Evolutionary conservation across 2,797 vertebrate genomes (phyloP), one percentile per base, ranked within the genome.

Genomic region (Melanogrammus aeglefinus): DNA sequence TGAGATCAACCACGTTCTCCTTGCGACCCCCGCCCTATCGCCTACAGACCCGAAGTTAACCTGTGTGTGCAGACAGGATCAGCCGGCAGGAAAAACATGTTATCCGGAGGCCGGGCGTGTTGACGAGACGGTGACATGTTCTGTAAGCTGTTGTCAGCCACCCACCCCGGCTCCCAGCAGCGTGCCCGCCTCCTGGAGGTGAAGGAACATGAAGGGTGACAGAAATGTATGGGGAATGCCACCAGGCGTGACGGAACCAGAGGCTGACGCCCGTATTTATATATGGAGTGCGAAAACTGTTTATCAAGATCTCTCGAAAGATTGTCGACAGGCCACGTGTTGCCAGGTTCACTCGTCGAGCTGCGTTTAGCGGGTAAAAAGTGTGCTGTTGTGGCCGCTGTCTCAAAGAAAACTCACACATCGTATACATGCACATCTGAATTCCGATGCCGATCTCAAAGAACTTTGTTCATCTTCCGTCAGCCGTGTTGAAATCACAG

Each of bases 81-180:
- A 24, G 73, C 14, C 76, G 74, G 51, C 80, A 77, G 72, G 27
- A 70, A 75, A 75, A 72, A 80, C 74, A 63, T 71, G 77, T 84
- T 81, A 41, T 78, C 81, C 73, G 38, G 75, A 57, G 63, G 82
- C 76, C 77, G 77, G n/a, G n/a, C 16, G 47, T 85, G 74, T 75
- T 87, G 88, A 87, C 81, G 73, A 78, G 82, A 71, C 79, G 21
- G 57, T 81, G 82, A 86, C 86, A 91, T 87, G 86, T 82, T 63
- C 57, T 78, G 76, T 89, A 74, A 80, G 80, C 81, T 36, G 76
- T 73, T 73, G 78, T 74, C 47, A 81, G 77, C 83, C 80, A 80
- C 84, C 79, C 83, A 83, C 35, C 39, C 9, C 9, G 3, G 10
- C 41, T 16, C 13, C 41, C 12, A 10, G 41, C 35, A 36, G 13